phyloP scores from a whole-genome alignment of 2,888 invertebrate species.

The Dascillus cervinus region DNA sequence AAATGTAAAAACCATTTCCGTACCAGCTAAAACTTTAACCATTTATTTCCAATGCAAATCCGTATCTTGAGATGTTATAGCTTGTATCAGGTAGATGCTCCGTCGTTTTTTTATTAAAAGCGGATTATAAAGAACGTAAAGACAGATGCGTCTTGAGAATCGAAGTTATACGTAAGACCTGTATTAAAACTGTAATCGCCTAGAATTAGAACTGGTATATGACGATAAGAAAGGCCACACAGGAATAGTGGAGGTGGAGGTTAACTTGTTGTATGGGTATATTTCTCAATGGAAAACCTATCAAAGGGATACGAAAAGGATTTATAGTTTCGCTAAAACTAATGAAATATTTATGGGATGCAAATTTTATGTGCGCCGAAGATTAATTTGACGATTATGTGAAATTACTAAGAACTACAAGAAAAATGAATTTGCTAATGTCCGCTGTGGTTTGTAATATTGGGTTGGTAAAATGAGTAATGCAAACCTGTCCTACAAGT shows the following conservation, averaged over 20 bases:
- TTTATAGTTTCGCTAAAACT: too few relatives aligned
- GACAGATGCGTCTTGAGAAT: constrained; percentile 20
- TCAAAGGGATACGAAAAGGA: too few relatives aligned
- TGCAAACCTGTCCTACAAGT: constrained; percentile 6
- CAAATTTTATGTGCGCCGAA: too few relatives aligned
- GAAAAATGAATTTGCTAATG: too few relatives aligned
- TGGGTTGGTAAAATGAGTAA: too few relatives aligned
- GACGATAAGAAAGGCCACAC: constrained; percentile 14
- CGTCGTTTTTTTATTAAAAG: constrained; percentile 22
- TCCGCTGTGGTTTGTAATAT: too few relatives aligned
- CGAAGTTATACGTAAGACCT: constrained; percentile 19
- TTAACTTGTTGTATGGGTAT: too few relatives aligned
- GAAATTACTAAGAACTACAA: too few relatives aligned
- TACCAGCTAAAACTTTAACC: constrained; percentile 23
- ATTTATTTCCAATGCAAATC: constrained; percentile 22
- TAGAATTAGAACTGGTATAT: constrained; percentile 19
- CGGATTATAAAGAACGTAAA: constrained; percentile 20
- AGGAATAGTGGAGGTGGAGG: constrained; percentile 1
- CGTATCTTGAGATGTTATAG: constrained; percentile 16
- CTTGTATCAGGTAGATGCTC: constrained; percentile 16
- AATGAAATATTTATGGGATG: too few relatives aligned
- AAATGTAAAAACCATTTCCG: constrained; percentile 12
- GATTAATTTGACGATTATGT: too few relatives aligned
- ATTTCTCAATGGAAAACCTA: neutral
- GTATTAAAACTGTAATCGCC: constrained; percentile 23